Conservation (phyloP, 2,113 vertebrate species). For the Malurus elegans region DNA sequence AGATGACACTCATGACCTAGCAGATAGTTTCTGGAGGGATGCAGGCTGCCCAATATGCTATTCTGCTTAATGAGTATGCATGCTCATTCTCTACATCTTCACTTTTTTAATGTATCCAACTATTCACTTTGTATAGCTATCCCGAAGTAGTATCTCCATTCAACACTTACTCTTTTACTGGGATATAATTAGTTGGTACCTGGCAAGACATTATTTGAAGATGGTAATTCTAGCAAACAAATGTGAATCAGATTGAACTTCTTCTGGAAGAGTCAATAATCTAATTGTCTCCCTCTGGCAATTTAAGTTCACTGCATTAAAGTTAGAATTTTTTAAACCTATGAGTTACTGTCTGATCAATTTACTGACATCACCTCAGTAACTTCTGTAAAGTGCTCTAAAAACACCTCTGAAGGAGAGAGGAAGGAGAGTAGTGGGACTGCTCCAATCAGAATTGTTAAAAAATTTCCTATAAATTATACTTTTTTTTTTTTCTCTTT, state of each 20-base stretch:
- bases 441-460: neutral
- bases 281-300: neutral
- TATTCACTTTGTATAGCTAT: neutral
- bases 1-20: neutral
- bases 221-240: conserved; percentile 45
- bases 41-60: neutral
- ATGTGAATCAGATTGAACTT: conserved; percentile 27
- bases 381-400: conserved; percentile 11
- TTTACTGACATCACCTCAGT: conserved; percentile 16
- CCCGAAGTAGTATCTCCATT: neutral
- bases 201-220: conserved; percentile 27
- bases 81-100: neutral
- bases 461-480: neutral
- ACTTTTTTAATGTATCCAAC: neutral
- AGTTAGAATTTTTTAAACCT: conserved; percentile 4
- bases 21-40: neutral
- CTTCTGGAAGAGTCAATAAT: conserved; percentile 27
- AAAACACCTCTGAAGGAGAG: conserved; percentile 11
- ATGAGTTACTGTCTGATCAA: neutral
- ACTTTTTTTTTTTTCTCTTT: neutral
- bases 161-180: neutral
- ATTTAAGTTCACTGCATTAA: conserved; percentile 4
- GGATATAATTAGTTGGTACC: conserved; percentile 6
- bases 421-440: neutral
- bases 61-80: neutral